These are phyloP conservation scores for Apis dorsata DNA, from an alignment of 1,140 invertebrate species.

Conservation along the genomic window DNA sequence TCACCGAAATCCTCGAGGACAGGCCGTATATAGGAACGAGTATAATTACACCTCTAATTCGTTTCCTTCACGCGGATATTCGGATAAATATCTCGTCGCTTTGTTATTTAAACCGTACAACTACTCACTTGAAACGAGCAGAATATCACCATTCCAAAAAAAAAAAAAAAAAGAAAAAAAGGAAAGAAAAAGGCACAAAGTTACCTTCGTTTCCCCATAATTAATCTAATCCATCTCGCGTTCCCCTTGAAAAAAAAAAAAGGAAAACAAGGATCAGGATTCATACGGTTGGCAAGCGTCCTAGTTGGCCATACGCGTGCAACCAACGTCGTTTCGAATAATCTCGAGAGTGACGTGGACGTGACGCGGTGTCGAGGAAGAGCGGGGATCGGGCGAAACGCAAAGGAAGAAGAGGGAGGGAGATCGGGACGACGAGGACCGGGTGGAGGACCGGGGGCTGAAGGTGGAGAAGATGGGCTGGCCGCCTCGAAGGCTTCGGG, in stretches of 20 bases:
- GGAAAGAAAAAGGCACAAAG: too few species aligned
- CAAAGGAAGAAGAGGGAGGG: neutral
- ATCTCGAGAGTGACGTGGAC: slow-evolving; percentile 44
- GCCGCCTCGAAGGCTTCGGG: slow-evolving; percentile 59
- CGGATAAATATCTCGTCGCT: too few species aligned
- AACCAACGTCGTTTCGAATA: slow-evolving; percentile 10
- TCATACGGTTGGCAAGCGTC: slow-evolving; percentile 6
- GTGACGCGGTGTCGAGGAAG: neutral
- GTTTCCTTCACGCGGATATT: neutral
- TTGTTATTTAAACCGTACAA: too few species aligned
- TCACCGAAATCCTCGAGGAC: neutral
- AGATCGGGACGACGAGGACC: slow-evolving; percentile 27
- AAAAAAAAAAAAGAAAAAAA: too few species aligned
- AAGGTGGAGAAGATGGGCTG: slow-evolving; percentile 58
- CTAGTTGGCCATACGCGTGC: slow-evolving; percentile 1
- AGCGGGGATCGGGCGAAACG: neutral
- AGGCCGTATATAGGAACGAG: neutral
- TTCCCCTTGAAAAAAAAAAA: neutral
- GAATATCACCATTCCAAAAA: too few species aligned
- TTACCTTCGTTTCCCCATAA: neutral
- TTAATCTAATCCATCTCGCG: neutral
- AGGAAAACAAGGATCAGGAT: neutral
- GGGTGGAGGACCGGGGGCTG: neutral
- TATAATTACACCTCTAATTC: slow-evolving; percentile 35
- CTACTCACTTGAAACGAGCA: too few species aligned